Evolutionary conservation across 2,113 vertebrate genomes (phyloP).

Genomic region (Sclerurus mexicanus): DNA sequence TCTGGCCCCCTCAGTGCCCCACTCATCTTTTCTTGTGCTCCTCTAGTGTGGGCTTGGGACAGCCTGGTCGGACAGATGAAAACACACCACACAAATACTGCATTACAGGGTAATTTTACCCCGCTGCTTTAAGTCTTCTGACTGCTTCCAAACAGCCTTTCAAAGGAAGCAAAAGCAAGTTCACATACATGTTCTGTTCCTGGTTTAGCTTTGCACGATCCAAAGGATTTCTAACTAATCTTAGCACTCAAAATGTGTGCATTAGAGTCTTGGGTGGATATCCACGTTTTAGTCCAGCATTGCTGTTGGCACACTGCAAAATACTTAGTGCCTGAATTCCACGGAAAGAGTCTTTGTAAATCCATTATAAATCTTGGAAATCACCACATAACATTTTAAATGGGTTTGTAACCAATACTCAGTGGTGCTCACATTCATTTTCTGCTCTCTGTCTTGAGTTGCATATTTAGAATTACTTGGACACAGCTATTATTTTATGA

Average conservation of each 20-base stretch:
- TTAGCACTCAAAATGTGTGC: background rate
- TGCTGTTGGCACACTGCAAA: background rate
- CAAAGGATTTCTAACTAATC: conserved; percentile 17
- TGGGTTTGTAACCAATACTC: background rate
- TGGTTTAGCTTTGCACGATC: background rate
- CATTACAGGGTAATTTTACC: background rate
- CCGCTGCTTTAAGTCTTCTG: background rate
- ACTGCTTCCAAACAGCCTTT: background rate
- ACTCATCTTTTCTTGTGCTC: background rate
- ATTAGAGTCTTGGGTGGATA: background rate
- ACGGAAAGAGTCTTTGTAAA: background rate
- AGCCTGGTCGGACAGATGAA: background rate
- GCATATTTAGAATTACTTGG: background rate
- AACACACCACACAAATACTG: background rate
- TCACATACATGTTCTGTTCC: background rate
- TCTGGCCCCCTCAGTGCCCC: background rate
- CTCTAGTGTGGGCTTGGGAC: background rate
- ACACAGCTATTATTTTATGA: background rate
- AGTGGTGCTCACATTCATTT: background rate
- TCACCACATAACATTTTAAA: background rate
- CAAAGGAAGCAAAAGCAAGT: background rate
- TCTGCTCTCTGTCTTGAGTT: background rate
- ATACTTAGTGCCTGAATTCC: background rate
- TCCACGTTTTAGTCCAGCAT: background rate
- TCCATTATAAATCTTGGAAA: background rate